Base-by-base conservation (phyloP, 1,140 invertebrate species). In the Tenebrio molitor region DNA sequence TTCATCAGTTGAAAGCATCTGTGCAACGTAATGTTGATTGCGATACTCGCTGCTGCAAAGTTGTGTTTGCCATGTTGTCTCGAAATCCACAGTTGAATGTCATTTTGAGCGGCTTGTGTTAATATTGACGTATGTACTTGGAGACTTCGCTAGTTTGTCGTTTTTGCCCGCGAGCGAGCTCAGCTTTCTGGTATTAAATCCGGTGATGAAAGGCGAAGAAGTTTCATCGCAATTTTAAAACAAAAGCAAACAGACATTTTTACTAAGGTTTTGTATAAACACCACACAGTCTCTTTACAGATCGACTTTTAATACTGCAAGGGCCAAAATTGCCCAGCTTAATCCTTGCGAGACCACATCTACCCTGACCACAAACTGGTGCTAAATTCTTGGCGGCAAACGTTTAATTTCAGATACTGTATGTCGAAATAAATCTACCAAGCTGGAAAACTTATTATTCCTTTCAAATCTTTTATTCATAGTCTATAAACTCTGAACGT, bases 91-190 rank as follows among this genome's bases (percentile, higher is more conserved):
- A 77, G 76, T 77, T 76, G 67, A 64, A 76, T 74, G 75, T 76
- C 75, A 75, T 77, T 77, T 76, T 75, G 74, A 62, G 69, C 70
- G 39, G 74, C 74, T 74, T 77, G 65, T 77, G 76, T 74, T 77
- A 77, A 77, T 77, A 77, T 77, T 77, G 76, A 77, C 76, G 71
- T 44, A 77, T 76, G 74, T 77, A 76, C 72, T 77, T 74, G 50
- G 64, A 72, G 70, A 72, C 73, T 74, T 64, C 39, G 39, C 58
- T 66, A 69, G 58, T 46, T 65, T 50, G 58, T 64, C 50, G 67
- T 68, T 73, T 69, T 73, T 68, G 39, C 71, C 72, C 50, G 34
- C 44, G 46, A 70, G 72, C 72, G 42, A 25, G 16, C 46, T n/a
- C 62, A 33, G 62, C 39, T 71, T 74, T 71, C 68, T 62, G 46